Conservation (phyloP, 2,113 vertebrate genomes). For the Cyanoramphus novaezelandiae region DNA sequence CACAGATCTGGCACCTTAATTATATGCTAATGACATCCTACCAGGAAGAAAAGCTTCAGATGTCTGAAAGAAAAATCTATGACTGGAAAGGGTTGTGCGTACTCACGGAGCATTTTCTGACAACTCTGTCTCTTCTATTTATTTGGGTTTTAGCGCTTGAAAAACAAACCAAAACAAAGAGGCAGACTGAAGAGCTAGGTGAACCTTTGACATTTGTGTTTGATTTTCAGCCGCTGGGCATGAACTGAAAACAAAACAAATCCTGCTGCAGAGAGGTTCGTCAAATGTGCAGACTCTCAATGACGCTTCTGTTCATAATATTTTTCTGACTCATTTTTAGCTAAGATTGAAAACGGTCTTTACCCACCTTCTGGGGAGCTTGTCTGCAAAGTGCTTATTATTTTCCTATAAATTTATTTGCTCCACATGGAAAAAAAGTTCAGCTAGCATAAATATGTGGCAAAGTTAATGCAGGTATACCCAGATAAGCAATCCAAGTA, state of each 20-base stretch:
- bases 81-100: neutral
- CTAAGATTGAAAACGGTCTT: neutral
- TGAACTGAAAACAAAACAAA: constrained; percentile 42
- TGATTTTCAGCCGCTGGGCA: constrained; percentile 19
- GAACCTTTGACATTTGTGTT: constrained; percentile 34
- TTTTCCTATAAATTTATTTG: neutral
- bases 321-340: neutral
- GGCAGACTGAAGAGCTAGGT: neutral
- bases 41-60: neutral
- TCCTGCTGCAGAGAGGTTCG: neutral
- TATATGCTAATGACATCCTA: constrained; percentile 42
- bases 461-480: neutral
- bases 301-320: neutral
- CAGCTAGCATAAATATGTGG: neutral
- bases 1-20: constrained; percentile 26
- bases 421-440: neutral
- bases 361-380: neutral
- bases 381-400: neutral
- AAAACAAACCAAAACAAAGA: neutral
- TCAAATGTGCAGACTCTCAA: neutral
- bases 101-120: neutral
- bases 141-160: neutral
- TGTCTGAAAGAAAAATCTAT: neutral
- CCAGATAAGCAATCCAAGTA: neutral
- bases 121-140: neutral